phyloP scores from a whole-genome alignment of 2,113 vertebrate genomes.

The Cairina moschata region DNA sequence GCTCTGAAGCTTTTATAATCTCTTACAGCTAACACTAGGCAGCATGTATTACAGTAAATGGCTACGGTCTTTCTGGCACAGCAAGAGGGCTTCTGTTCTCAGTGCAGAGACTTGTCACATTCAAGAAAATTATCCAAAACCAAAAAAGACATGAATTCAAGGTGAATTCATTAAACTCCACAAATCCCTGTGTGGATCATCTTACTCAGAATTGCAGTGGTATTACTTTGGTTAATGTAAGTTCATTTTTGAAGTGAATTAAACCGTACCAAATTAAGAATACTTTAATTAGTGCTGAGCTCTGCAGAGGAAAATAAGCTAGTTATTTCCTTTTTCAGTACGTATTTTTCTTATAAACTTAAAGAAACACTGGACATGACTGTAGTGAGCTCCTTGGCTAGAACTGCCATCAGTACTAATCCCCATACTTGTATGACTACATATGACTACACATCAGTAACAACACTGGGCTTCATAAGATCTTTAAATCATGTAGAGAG shows the following conservation, averaged over 20 bases:
- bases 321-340: background rate
- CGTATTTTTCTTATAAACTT: background rate
- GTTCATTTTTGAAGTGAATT: conserved; percentile 22
- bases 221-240: background rate
- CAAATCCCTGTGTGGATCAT: background rate
- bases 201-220: background rate
- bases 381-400: background rate
- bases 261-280: conserved; percentile 20
- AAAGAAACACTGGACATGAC: background rate
- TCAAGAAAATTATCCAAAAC: background rate
- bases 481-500: background rate
- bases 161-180: conserved; percentile 27
- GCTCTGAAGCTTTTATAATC: background rate
- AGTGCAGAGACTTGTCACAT: background rate
- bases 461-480: background rate
- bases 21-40: background rate
- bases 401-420: background rate
- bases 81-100: background rate
- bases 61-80: background rate
- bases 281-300: conserved; percentile 21
- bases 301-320: background rate
- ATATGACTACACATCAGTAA: background rate
- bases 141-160: background rate
- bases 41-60: background rate
- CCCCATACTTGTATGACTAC: background rate